Evolutionary conservation across 2,113 vertebrate genomes (phyloP).

Genomic region (Geococcyx californianus): DNA sequence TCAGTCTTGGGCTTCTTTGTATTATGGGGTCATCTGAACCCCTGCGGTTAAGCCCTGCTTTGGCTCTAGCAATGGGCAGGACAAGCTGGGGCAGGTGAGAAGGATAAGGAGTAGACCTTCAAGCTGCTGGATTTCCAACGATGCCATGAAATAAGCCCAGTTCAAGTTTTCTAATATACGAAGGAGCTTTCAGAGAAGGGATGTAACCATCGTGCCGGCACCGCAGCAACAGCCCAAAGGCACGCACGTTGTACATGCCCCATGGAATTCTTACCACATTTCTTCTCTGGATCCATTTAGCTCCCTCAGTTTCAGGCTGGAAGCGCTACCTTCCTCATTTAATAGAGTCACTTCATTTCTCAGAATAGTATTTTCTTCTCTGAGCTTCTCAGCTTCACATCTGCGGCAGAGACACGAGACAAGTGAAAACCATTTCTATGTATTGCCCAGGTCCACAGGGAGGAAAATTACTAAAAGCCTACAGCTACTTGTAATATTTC

Average conservation of each 20-base stretch:
- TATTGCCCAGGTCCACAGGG: not conserved
- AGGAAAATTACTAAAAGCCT: not conserved
- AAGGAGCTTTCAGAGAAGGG: not conserved
- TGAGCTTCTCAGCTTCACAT: slow-evolving; percentile 82
- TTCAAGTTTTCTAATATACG: fast-evolving
- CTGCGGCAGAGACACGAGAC: slow-evolving; percentile 65
- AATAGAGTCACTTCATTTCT: slow-evolving; percentile 78
- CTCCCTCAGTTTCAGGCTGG: slow-evolving; percentile 73
- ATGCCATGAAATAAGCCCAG: fast-evolving
- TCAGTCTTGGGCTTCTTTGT: not conserved
- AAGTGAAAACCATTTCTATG: not conserved
- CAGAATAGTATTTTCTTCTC: slow-evolving; percentile 83
- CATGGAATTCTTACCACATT: slow-evolving; percentile 76
- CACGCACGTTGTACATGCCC: fast-evolving
- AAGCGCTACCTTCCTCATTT: slow-evolving; percentile 78
- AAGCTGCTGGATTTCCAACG: not conserved
- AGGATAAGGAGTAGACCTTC: not conserved
- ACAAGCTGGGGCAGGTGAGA: not conserved
- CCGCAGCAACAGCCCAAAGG: not conserved
- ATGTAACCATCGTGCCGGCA: fast-evolving
- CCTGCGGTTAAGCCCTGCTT: not conserved
- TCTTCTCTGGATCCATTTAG: slow-evolving; percentile 81
- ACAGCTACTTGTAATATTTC: not conserved
- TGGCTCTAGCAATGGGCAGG: not conserved
- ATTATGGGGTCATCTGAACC: not conserved